These are phyloP conservation scores for Onychorhynchus coronatus DNA, from an alignment of 2,113 vertebrate genomes.

Conservation along the genomic window DNA sequence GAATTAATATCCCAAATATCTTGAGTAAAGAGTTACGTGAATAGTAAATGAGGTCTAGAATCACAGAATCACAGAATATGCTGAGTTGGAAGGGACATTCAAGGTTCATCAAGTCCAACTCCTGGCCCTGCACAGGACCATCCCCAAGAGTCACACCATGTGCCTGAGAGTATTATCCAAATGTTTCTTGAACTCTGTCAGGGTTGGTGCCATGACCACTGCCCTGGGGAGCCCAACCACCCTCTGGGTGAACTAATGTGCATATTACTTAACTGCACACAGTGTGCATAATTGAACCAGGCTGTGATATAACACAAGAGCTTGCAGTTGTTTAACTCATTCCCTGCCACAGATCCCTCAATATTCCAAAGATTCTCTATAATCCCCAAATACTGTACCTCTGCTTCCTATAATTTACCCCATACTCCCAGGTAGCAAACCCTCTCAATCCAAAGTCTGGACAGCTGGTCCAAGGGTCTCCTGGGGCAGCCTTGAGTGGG, in stretches of 20 bases:
- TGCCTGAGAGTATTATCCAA: not conserved
- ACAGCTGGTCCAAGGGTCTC: not conserved
- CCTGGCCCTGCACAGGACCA: not conserved
- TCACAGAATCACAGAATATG: not conserved
- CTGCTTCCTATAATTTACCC: not conserved
- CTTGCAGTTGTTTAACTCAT: not conserved
- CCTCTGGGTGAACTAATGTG: not conserved
- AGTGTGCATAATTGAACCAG: not conserved
- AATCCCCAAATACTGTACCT: not conserved
- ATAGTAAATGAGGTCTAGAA: not conserved
- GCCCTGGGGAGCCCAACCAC: not conserved
- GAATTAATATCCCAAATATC: not conserved
- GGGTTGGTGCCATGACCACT: not conserved
- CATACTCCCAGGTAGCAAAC: not conserved
- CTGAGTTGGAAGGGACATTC: not conserved
- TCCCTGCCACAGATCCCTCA: not conserved
- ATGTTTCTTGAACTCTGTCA: not conserved
- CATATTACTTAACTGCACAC: not conserved
- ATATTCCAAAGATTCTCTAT: not conserved
- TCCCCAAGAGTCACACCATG: too few species aligned
- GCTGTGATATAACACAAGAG: not conserved
- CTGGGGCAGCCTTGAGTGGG: not conserved
- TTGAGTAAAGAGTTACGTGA: not conserved
- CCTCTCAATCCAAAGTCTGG: not conserved
- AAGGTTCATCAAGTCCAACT: not conserved